phyloP scores from a whole-genome alignment of 2,888 invertebrate species.

The Lasioglossum vierecki region DNA sequence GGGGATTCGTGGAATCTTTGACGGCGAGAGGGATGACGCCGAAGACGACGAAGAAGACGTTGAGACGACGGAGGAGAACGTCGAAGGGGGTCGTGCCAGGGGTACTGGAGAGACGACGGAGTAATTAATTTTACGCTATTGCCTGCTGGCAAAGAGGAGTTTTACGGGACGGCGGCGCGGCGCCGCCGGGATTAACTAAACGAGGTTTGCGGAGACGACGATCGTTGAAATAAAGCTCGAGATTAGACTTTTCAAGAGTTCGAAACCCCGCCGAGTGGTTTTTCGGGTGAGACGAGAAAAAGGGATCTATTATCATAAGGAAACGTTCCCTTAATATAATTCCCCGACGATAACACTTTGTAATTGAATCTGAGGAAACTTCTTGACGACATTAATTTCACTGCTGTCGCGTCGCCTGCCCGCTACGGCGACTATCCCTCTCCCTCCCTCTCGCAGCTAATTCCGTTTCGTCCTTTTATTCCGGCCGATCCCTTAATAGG shows the following conservation, averaged over 20 bases:
- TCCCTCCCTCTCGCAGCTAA: background rate
- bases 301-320: constrained; percentile 43
- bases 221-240: constrained; percentile 59
- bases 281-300: constrained; percentile 35
- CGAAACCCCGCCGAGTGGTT: constrained; percentile 21
- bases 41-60: constrained; percentile 32
- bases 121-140: constrained; percentile 72
- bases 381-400: constrained; percentile 48
- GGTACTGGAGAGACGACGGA: background rate
- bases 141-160: constrained; percentile 52
- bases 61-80: constrained; percentile 12
- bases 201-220: constrained; percentile 50
- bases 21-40: constrained; percentile 8
- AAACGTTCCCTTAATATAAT: constrained; percentile 47
- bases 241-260: constrained; percentile 59
- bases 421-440: background rate
- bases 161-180: constrained; percentile 50
- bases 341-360: constrained; percentile 50
- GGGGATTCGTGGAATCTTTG: constrained; percentile 46
- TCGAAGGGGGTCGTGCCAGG: constrained; percentile 29
- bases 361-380: constrained; percentile 52
- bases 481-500: constrained; percentile 12
- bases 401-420: background rate
- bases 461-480: constrained; percentile 17
- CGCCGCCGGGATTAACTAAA: constrained; percentile 61